Conservation (phyloP, 1,140 invertebrate genomes). For the Fopius arisanus region DNA sequence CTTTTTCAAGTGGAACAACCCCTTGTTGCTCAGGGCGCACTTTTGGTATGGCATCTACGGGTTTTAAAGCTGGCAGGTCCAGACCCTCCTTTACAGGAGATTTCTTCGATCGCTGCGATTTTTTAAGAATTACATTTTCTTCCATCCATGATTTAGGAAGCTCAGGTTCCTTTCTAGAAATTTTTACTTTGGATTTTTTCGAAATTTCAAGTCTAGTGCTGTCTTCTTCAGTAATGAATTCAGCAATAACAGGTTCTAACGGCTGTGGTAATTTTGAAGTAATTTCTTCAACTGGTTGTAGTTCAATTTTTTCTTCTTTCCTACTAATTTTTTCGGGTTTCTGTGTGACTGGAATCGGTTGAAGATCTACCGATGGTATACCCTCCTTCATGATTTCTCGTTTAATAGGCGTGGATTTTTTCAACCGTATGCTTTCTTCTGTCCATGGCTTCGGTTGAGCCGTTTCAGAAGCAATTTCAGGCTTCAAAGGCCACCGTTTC, state of each 20-base stretch:
- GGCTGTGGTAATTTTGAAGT: not conserved
- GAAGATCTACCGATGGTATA: not conserved
- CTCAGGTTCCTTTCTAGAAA: constrained; percentile 46
- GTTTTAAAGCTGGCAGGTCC: constrained; percentile 63
- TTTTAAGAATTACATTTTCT: constrained; percentile 54
- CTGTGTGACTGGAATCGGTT: constrained; percentile 46
- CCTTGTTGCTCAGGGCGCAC: constrained; percentile 37
- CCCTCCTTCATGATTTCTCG: constrained; percentile 53
- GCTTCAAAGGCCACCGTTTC: constrained; percentile 5
- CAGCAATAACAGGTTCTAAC: not conserved
- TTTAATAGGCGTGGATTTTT: constrained; percentile 45
- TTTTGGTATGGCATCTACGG: constrained; percentile 38
- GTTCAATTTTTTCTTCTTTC: constrained; percentile 39
- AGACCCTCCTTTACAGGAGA: constrained; percentile 46
- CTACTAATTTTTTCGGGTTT: constrained; percentile 54
- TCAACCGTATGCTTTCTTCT: constrained; percentile 58
- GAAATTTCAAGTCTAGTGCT: not conserved
- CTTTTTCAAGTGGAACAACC: constrained; percentile 34
- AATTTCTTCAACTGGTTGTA: constrained; percentile 13
- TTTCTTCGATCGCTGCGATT: constrained; percentile 47
- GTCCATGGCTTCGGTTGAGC: constrained; percentile 65
- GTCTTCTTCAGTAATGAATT: constrained; percentile 21
- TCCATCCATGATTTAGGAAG: constrained; percentile 66
- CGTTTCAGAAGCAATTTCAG: constrained; percentile 38
- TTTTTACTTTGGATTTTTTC: not conserved